These are phyloP conservation scores for Amblyopsis rosae DNA, from an alignment of 2,113 vertebrate genomes.

Conservation along the genomic window DNA sequence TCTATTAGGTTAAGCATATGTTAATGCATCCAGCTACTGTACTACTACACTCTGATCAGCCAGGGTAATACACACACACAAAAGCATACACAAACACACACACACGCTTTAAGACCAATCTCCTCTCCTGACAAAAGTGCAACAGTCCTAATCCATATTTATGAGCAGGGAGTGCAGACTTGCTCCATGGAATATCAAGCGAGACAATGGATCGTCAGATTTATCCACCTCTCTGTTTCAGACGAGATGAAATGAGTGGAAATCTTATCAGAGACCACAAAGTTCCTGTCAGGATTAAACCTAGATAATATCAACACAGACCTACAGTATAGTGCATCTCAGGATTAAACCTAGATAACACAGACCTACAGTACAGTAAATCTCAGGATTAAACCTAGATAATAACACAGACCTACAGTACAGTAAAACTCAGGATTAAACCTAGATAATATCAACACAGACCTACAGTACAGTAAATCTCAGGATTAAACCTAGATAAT, in stretches of 20 bases:
- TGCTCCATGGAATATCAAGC: constrained; percentile 60
- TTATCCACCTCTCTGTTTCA: constrained; percentile 23
- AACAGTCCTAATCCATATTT: constrained; percentile 67
- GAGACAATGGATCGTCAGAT: constrained; percentile 23
- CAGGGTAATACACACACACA: not conserved
- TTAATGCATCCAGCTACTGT: too few species aligned
- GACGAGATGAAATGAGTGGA: constrained; percentile 30
- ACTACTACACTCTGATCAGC: too few species aligned
- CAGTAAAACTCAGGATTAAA: too few species aligned
- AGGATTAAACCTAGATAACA: too few species aligned
- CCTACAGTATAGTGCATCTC: too few species aligned
- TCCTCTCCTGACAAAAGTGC: constrained; percentile 47
- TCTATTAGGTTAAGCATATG: too few species aligned
- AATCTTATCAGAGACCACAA: constrained; percentile 4
- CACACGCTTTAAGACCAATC: constrained; percentile 26
- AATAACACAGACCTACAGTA: not conserved
- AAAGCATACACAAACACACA: constrained; percentile 4
- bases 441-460: too few species aligned
- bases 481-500: too few species aligned
- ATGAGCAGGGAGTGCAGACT: constrained; percentile 42
- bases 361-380: too few species aligned
- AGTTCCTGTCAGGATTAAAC: not conserved
- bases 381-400: not conserved
- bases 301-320: not conserved
- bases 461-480: too few species aligned